These are phyloP conservation scores for Semnornis frantzii DNA, from an alignment of 2,113 vertebrate genomes.

Conservation along the genomic window DNA sequence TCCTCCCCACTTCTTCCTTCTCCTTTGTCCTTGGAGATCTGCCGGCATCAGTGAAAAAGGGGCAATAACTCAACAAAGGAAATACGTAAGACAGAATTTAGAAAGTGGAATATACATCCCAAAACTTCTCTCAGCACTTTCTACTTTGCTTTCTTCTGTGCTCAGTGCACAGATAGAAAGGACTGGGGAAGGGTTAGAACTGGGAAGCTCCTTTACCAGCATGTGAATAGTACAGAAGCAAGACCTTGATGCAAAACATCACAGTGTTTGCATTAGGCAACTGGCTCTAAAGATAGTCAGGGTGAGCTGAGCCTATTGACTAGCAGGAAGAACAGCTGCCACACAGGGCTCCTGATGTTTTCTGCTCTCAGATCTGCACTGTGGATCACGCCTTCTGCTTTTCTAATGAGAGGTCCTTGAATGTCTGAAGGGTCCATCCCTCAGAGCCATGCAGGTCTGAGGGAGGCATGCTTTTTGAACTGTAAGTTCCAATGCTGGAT, in stretches of 20 bases:
- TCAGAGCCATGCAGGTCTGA: neutral
- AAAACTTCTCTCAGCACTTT: neutral
- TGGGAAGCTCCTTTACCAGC: constrained; percentile 39
- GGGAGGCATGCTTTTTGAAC: neutral
- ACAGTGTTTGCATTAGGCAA: constrained; percentile 54
- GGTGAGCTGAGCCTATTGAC: constrained; percentile 58
- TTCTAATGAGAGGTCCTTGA: constrained; percentile 10
- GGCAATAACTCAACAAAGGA: neutral
- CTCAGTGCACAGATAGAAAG: neutral
- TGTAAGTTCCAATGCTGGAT: neutral
- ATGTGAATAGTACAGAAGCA: constrained; percentile 28
- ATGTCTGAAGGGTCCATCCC: neutral
- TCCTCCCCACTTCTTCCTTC: neutral
- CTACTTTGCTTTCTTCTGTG: neutral
- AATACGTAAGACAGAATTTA: neutral
- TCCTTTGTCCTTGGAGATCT: too few relatives aligned
- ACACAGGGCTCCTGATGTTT: neutral
- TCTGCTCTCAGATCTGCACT: constrained; percentile 26
- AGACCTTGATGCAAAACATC: constrained; percentile 58
- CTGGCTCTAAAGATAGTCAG: constrained; percentile 63
- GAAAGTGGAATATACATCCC: neutral
- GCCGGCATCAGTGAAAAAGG: neutral
- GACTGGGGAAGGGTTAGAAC: neutral
- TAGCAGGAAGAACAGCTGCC: neutral
- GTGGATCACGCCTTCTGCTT: constrained; percentile 38